Evolutionary conservation across 2,797 vertebrate genomes (phyloP), one percentile per base, ranked within the genome.

Genomic region (Nasua narica): DNA sequence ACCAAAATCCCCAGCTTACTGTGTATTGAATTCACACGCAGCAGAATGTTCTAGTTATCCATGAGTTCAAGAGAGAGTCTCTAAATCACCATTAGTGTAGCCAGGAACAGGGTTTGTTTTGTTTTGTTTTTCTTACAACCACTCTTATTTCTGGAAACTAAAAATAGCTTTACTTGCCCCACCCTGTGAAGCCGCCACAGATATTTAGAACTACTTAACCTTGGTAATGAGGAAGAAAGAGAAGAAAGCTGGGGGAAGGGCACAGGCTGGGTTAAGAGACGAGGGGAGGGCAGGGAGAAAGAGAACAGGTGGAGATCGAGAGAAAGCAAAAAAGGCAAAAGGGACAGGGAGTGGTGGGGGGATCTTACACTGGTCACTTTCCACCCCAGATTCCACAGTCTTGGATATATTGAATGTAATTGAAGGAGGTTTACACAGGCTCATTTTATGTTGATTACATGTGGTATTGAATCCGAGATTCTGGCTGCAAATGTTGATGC

Each of bases 151-250:
- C 82, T 92, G 60, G 43, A 43, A 97, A 96, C 54, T 88, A 65
- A 88, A 93, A 94, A 67, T 21, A 74, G 15, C 9, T 93, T 93
- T 72, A 83, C 89, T 93, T 91, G 3, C 29, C 15, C 70, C 13
- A 79, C 16, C 46, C 62, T 48, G n/a, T 79, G n/a, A 1, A 9
- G 12, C 78, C 23, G 12, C 78, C 23, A 81, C 35, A 87, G 67
- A 79, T 62, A 69, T 79, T 95, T 96, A 86, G 18, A 93, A 81
- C 52, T 94, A 70, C n/a, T 95, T 32, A 76, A n/a, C 74, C 81
- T 97, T 56, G 40, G 60, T 65, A 87, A 92, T 54, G 76, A 93
- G 56, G 70, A 96, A 95, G 72, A 88, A 82, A 90, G 29, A 90
- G n/a, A 94, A 85, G 83, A 54, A 46, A 93, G 19, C 18, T 35